phyloP scores from a whole-genome alignment of 2,113 vertebrate species.

The Leptodactylus fuscus region DNA sequence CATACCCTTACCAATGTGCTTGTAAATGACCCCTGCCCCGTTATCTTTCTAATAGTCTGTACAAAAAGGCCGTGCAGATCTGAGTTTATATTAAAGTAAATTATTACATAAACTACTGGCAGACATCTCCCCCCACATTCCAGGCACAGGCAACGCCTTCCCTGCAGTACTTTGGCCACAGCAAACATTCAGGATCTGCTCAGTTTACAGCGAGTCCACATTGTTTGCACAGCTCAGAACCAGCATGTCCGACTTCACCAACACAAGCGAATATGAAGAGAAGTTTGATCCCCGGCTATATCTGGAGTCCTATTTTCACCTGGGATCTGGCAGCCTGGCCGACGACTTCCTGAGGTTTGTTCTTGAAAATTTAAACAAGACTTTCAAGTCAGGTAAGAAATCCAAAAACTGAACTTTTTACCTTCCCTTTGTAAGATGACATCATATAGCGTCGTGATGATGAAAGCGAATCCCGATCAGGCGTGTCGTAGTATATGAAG shows the following conservation, averaged over 20 bases:
- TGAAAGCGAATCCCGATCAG: too few relatives aligned
- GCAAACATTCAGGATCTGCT: neutral
- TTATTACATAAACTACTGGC: neutral
- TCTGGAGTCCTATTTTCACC: constrained; percentile 54
- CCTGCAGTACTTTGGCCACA: neutral
- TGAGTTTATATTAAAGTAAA: neutral
- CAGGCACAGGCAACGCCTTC: constrained; percentile 2
- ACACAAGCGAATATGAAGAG: constrained; percentile 41
- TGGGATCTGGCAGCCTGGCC: neutral
- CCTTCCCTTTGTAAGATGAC: too few relatives aligned
- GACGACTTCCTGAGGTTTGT: constrained; percentile 17
- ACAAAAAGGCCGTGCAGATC: neutral
- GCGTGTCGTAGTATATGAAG: too few relatives aligned
- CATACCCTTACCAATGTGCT: too few relatives aligned
- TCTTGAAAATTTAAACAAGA: constrained; percentile 37
- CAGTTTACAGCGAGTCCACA: neutral
- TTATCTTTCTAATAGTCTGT: too few relatives aligned
- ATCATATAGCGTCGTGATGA: too few relatives aligned
- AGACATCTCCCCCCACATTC: neutral
- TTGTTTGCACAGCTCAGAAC: neutral
- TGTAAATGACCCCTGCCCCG: too few relatives aligned
- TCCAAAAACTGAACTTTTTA: too few relatives aligned
- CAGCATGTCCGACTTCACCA: constrained; percentile 44
- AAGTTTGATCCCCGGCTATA: constrained; percentile 55
- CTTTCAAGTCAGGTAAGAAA: constrained; percentile 63